Evolutionary conservation across 2,113 vertebrate genomes (phyloP).

Genomic region (Sigmodon hispidus): DNA sequence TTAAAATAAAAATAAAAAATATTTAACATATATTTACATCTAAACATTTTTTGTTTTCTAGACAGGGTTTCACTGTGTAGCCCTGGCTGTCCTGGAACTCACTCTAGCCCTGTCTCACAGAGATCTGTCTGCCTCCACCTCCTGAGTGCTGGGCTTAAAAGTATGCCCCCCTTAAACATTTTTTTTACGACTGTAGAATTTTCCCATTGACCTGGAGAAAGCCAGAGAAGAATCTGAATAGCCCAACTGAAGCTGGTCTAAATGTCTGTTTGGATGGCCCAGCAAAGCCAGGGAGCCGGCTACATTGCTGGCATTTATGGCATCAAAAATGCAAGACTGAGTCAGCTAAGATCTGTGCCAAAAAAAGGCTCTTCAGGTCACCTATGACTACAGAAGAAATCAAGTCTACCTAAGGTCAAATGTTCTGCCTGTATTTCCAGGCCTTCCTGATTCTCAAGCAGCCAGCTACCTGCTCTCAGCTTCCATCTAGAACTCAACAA

Average conservation of each 20-base stretch:
- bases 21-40: neutral
- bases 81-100: neutral
- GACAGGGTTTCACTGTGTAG: neutral
- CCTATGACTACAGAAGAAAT: neutral
- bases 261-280: neutral
- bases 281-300: neutral
- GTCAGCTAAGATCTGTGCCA: neutral
- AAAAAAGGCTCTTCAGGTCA: neutral
- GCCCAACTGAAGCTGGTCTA: neutral
- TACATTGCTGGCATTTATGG: neutral
- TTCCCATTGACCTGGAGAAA: neutral
- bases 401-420: neutral
- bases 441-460: neutral
- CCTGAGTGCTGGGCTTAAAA: neutral
- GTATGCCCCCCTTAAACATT: neutral
- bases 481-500: conserved; percentile 14
- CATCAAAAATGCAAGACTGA: neutral
- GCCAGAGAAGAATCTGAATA: neutral
- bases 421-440: conserved; percentile 11
- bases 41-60: neutral
- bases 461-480: neutral
- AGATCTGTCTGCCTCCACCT: neutral
- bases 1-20: neutral
- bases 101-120: neutral
- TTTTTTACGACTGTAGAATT: neutral